Evolutionary conservation across 2,888 invertebrate species (phyloP).

Genomic region (Ectemnius cavifrons): DNA sequence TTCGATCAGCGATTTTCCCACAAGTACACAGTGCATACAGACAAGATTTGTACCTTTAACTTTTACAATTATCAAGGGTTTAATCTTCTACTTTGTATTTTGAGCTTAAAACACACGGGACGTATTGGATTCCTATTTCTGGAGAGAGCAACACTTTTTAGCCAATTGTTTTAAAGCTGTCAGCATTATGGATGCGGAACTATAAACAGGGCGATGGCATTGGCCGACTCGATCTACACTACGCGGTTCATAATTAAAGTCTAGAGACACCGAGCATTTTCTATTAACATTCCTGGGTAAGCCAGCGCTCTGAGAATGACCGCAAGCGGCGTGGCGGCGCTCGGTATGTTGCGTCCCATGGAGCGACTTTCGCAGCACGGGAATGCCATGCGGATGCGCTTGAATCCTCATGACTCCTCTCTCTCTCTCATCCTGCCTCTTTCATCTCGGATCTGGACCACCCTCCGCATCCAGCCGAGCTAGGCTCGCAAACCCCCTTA

Average conservation of each 20-base stretch:
- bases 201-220: too few relatives aligned
- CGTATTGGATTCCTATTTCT: too few relatives aligned
- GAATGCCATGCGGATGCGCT: conserved; percentile 47
- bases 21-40: too few relatives aligned
- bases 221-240: conserved; percentile 43
- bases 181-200: too few relatives aligned
- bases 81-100: too few relatives aligned
- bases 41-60: too few relatives aligned
- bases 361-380: conserved; percentile 56
- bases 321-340: conserved; percentile 65
- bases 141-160: too few relatives aligned
- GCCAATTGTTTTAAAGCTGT: too few relatives aligned
- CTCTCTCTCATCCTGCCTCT: not conserved
- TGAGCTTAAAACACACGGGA: too few relatives aligned
- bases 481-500: conserved; percentile 25
- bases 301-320: conserved; percentile 72
- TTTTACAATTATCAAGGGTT: not conserved
- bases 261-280: conserved; percentile 72
- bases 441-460: not conserved
- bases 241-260: conserved; percentile 72
- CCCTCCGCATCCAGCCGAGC: not conserved
- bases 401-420: not conserved
- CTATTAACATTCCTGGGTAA: conserved; percentile 76
- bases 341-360: conserved; percentile 53
- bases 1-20: too few relatives aligned